Evolutionary conservation across 2,888 invertebrate genomes (phyloP).

Genomic region (Agrotis ipsilon): DNA sequence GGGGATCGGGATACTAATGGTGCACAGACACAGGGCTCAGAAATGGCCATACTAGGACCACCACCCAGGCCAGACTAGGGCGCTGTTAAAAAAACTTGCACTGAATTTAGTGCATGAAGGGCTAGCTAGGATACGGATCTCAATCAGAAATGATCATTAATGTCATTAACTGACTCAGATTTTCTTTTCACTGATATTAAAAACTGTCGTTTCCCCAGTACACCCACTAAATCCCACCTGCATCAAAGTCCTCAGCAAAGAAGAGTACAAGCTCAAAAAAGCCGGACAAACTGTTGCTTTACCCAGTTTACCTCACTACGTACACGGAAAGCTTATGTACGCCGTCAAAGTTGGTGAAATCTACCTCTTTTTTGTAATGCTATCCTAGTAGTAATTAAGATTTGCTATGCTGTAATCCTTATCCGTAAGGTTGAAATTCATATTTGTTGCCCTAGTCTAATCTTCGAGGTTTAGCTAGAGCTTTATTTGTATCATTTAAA

Average conservation of each 20-base stretch:
- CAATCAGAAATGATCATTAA: neutral
- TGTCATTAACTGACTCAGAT: too few relatives aligned
- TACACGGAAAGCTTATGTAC: conserved; percentile 85
- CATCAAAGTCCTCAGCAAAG: conserved; percentile 85
- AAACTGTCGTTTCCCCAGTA: conserved; percentile 69
- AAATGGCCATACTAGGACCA: too few relatives aligned
- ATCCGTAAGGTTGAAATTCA: conserved; percentile 42
- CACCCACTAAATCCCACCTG: conserved; percentile 83
- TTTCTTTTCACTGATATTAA: neutral
- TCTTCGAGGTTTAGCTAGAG: too few relatives aligned
- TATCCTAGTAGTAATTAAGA: conserved; percentile 62
- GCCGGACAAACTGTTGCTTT: conserved; percentile 67
- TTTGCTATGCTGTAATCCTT: conserved; percentile 60
- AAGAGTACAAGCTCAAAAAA: conserved; percentile 80
- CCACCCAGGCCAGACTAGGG: too few relatives aligned
- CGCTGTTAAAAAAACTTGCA: too few relatives aligned
- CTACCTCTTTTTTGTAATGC: conserved; percentile 43
- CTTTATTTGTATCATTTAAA: too few relatives aligned
- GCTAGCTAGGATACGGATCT: neutral
- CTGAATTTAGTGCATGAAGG: too few relatives aligned
- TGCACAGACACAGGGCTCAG: too few relatives aligned
- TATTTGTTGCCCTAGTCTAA: too few relatives aligned
- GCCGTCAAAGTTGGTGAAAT: conserved; percentile 82
- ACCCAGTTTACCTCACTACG: conserved; percentile 75
- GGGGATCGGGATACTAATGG: too few relatives aligned